Conservation (phyloP, 2,888 invertebrate genomes). For the Byasa hedistus region DNA sequence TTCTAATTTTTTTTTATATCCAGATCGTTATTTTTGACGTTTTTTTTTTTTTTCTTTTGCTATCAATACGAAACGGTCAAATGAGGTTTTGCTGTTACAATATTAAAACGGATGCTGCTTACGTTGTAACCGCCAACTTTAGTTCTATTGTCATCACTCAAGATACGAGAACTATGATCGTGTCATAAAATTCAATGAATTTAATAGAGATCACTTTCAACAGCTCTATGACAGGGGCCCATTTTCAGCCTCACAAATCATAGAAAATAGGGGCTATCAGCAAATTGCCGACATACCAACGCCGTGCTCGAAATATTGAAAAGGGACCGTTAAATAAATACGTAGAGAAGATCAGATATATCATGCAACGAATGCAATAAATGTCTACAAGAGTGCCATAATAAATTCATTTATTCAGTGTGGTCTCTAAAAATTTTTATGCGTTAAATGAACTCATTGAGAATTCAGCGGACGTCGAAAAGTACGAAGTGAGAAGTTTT, state of each 20-base stretch:
- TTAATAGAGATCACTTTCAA: constrained; percentile 34
- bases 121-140: not conserved
- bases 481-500: constrained; percentile 26
- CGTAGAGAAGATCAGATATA: constrained; percentile 7
- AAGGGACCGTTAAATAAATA: constrained; percentile 26
- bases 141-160: not conserved
- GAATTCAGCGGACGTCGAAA: constrained; percentile 21
- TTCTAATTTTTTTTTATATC: too few species aligned
- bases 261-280: constrained; percentile 39
- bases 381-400: constrained; percentile 5
- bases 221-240: constrained; percentile 23
- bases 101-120: not conserved
- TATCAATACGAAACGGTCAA: too few species aligned
- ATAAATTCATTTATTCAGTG: constrained; percentile 21
- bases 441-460: constrained; percentile 28
- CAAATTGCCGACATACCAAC: constrained; percentile 38
- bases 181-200: constrained; percentile 37
- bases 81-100: not conserved
- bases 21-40: too few species aligned
- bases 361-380: constrained; percentile 17
- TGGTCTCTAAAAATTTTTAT: constrained; percentile 17
- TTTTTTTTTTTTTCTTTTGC: too few species aligned
- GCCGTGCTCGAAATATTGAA: constrained; percentile 36
- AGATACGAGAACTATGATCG: constrained; percentile 20
- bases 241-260: constrained; percentile 39